phyloP scores from a whole-genome alignment of 1,140 invertebrate species.

The Calliphora vicina region DNA sequence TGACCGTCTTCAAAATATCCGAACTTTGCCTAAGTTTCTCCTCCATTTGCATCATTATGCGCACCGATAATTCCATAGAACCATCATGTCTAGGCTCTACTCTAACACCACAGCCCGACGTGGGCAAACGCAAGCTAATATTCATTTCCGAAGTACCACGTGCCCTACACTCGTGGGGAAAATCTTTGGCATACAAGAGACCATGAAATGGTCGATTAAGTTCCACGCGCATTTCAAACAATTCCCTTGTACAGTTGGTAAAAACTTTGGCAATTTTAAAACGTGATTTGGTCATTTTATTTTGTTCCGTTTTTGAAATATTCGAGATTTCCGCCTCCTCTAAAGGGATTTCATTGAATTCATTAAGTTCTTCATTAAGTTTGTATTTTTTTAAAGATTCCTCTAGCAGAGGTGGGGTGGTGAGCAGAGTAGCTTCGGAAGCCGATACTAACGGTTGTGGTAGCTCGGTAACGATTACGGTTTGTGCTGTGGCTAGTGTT shows the following conservation, averaged over 20 bases:
- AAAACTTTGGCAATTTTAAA: constrained; percentile 51
- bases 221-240: constrained; percentile 66
- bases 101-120: constrained; percentile 76
- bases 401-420: constrained; percentile 14
- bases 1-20: constrained; percentile 71
- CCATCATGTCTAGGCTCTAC: constrained; percentile 63
- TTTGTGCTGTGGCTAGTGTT: not conserved
- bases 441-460: constrained; percentile 29
- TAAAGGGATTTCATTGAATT: not conserved
- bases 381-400: not conserved
- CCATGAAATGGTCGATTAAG: constrained; percentile 74
- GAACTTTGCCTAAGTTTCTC: constrained; percentile 73
- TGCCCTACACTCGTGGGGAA: constrained; percentile 71
- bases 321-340: not conserved
- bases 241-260: constrained; percentile 67
- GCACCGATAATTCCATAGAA: constrained; percentile 69
- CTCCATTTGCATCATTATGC: constrained; percentile 76
- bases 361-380: not conserved
- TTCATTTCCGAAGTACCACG: constrained; percentile 62
- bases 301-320: not conserved
- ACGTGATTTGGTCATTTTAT: constrained; percentile 34
- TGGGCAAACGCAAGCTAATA: constrained; percentile 69
- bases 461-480: not conserved
- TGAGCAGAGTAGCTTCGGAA: constrained; percentile 40
- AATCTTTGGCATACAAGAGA: constrained; percentile 74